Conservation (phyloP, 37 sponge, comb jelly and placozoan genomes). For the Bolinopsis microptera region DNA sequence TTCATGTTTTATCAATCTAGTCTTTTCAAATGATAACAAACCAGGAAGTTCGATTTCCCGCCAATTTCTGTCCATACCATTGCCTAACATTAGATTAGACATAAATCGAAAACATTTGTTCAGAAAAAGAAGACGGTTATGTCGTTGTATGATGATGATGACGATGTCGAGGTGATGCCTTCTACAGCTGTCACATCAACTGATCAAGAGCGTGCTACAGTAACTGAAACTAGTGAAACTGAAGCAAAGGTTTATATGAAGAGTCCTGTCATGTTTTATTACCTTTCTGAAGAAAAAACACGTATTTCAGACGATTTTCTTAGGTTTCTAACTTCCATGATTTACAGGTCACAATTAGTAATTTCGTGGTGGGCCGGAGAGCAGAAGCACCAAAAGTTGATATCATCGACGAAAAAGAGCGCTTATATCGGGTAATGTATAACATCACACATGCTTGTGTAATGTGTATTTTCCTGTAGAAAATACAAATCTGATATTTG, state of each 20-base stretch:
- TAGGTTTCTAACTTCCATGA: too few relatives aligned
- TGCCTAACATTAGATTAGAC: neutral
- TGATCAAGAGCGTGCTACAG: neutral
- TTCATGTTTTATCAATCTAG: neutral
- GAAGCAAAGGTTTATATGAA: neutral
- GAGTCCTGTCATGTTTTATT: neutral
- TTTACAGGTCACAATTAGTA: neutral
- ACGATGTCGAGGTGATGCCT: neutral
- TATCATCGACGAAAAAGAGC: slow-evolving; percentile 61
- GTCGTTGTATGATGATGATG: slow-evolving; percentile 60
- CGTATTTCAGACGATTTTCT: too few relatives aligned
- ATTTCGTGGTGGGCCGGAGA: neutral
- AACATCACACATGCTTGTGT: neutral
- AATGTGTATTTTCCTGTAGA: neutral
- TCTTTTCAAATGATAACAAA: neutral
- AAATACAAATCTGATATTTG: too few relatives aligned
- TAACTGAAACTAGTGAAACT: neutral
- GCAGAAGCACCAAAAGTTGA: slow-evolving; percentile 33
- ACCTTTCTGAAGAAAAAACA: too few relatives aligned
- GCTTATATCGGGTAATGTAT: slow-evolving; percentile 28
- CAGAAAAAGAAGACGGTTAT: neutral
- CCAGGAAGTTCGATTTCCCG: neutral
- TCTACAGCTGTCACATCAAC: neutral
- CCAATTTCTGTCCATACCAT: neutral
- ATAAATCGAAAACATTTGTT: too few relatives aligned